Base-by-base conservation (phyloP, 2,113 vertebrate species). In the Elaphurus davidianus region DNA sequence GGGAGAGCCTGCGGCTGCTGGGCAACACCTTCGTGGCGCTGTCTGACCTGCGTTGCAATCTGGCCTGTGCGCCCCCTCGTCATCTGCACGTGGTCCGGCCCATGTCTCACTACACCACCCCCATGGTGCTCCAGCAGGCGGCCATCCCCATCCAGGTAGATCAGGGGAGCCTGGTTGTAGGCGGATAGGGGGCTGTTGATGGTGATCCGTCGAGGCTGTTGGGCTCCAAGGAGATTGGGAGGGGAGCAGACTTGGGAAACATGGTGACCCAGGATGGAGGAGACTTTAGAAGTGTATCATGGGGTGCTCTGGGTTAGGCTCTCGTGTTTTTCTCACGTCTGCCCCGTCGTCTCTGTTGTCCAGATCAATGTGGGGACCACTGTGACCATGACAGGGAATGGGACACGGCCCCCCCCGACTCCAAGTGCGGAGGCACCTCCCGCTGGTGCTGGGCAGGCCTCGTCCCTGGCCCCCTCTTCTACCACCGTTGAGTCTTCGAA, bases 311-410 rank as follows among this genome's bases (percentile, higher is more conserved):
- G 52, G 36, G 11, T 43, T 81, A 52, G 79, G 30, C 28, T 78
- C 4, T 54, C 52, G 9, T 57, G 17, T 59, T 57, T 90, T 92
- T 19, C 47, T 86, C 12, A 55, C 2, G 25, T 40, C 28, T 71
- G 19, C 45, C 1, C 62, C 7, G 5, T 40, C 27, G 0, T 36
- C 15, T 81, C 11, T 96, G 21, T 71, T 10, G 27, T 96, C 33
- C 98, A 99, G 99, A 99, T 99, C 98, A 99, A 99, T 45, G 98
- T 99, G 87, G 99, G 99, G 23, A 99, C 99, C 78, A 99, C 99
- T 13, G 99, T 99, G 97, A 99, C 99, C 81, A 99, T 99, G 99
- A 99, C 99, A 0, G 98, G 99, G 57, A 99, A 99, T 52, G 99
- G 99, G 54, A 98, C 99, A 93, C 99, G 98, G 27, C 78, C 98